These are phyloP conservation scores for Eulemur rufifrons DNA, from an alignment of 2,113 vertebrate genomes.

Conservation along the genomic window DNA sequence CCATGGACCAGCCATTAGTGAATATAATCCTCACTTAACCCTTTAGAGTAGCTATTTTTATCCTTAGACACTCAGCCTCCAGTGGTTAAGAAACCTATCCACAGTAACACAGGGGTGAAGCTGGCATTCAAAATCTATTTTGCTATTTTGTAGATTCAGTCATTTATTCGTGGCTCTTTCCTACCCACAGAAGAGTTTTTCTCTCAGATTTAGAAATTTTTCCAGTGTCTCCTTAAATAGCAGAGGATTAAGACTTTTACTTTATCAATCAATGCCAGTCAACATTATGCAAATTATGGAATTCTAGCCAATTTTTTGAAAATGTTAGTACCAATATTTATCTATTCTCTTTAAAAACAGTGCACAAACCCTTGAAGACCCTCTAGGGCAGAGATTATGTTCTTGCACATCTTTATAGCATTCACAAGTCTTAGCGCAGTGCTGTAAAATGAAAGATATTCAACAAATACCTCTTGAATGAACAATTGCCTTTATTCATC, in stretches of 20 bases:
- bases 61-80: background rate
- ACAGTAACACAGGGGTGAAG: fast-evolving
- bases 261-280: background rate
- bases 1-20: background rate
- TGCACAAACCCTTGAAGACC: background rate
- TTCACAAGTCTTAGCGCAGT: background rate
- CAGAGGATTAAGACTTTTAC: background rate
- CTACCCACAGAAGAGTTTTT: background rate
- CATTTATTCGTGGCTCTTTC: background rate
- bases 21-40: fast-evolving
- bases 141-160: background rate
- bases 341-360: background rate
- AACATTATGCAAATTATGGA: background rate
- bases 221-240: background rate
- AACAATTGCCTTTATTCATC: background rate
- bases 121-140: background rate
- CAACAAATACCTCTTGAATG: background rate
- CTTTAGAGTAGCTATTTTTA: background rate
- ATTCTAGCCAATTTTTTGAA: background rate
- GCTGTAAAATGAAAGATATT: background rate
- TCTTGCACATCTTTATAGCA: background rate
- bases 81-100: background rate
- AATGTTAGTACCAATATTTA: background rate
- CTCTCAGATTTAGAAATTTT: background rate
- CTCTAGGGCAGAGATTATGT: background rate